Percentiles rank a stretch among this genome's conserved stretches.
Conservation (phyloP, 2,888 invertebrate species). For the Apeira syringaria region DNA sequence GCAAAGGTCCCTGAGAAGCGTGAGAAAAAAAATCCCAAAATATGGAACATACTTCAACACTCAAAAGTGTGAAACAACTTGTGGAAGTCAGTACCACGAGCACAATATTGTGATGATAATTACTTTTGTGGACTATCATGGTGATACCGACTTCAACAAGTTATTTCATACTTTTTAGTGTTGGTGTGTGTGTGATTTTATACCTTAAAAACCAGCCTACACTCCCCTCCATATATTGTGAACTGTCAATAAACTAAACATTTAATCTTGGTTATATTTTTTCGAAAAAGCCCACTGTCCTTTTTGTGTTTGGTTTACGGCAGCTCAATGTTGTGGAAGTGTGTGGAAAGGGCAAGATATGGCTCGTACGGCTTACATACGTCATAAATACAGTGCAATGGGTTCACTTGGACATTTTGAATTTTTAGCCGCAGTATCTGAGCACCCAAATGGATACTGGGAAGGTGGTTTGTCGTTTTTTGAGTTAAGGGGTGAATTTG, state of each 20-base stretch:
- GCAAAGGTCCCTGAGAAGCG: too few relatives aligned
- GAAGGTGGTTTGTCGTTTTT: constrained; percentile 7
- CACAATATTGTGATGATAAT: too few relatives aligned
- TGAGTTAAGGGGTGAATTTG: not conserved
- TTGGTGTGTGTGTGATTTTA: too few relatives aligned
- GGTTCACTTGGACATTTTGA: constrained; percentile 50
- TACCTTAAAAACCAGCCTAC: not conserved
- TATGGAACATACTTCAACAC: too few relatives aligned
- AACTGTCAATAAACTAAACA: constrained; percentile 20
- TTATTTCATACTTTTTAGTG: too few relatives aligned
- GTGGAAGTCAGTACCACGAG: too few relatives aligned
- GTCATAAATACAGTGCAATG: constrained; percentile 66
- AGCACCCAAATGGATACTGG: constrained; percentile 5
- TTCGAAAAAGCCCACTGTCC: constrained; percentile 52
- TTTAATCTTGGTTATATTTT: constrained; percentile 37
- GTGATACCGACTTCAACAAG: too few relatives aligned
- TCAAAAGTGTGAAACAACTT: too few relatives aligned
- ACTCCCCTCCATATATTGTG: not conserved
- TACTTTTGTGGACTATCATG: too few relatives aligned
- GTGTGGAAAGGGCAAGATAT: constrained; percentile 69
- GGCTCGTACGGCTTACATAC: constrained; percentile 50
- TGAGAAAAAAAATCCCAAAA: too few relatives aligned
- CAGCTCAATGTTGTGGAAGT: constrained; percentile 74
- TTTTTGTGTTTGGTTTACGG: constrained; percentile 61
- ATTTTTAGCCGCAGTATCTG: constrained; percentile 36